Conservation (phyloP, 2,888 invertebrate species). For the Eustalomyia histrio region DNA sequence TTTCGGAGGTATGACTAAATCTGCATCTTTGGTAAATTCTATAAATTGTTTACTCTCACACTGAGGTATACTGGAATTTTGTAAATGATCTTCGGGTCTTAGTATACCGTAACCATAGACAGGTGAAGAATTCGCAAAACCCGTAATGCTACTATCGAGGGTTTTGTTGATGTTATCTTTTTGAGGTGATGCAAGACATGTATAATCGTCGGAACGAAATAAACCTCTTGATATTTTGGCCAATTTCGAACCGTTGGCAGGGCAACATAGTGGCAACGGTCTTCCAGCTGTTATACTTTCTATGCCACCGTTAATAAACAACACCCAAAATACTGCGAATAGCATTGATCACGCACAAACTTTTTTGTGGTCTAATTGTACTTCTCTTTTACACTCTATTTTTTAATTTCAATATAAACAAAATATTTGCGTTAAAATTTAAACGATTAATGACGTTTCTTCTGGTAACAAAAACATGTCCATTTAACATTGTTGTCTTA, state of each 20-base stretch:
- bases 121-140: slow-evolving; percentile 45
- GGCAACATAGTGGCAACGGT: slow-evolving; percentile 64
- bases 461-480: slow-evolving; percentile 5
- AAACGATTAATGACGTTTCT: slow-evolving; percentile 25
- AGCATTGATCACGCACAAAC: slow-evolving; percentile 54
- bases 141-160: neutral
- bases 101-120: slow-evolving; percentile 58
- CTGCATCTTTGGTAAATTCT: slow-evolving; percentile 38
- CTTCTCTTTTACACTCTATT: slow-evolving; percentile 8
- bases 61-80: slow-evolving; percentile 54
- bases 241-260: slow-evolving; percentile 55
- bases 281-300: slow-evolving; percentile 40
- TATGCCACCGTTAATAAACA: slow-evolving; percentile 55
- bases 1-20: slow-evolving; percentile 51
- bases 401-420: neutral
- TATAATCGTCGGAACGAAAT: slow-evolving; percentile 53
- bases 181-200: slow-evolving; percentile 33
- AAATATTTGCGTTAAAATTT: neutral
- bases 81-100: slow-evolving; percentile 14
- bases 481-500: slow-evolving; percentile 33
- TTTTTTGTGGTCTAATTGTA: neutral
- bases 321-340: slow-evolving; percentile 49
- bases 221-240: slow-evolving; percentile 57
- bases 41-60: slow-evolving; percentile 49
- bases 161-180: neutral